These are phyloP conservation scores for Zoanthus solanderi DNA, from an alignment of 92 coral and sea anemone genomes.

Conservation along the genomic window DNA sequence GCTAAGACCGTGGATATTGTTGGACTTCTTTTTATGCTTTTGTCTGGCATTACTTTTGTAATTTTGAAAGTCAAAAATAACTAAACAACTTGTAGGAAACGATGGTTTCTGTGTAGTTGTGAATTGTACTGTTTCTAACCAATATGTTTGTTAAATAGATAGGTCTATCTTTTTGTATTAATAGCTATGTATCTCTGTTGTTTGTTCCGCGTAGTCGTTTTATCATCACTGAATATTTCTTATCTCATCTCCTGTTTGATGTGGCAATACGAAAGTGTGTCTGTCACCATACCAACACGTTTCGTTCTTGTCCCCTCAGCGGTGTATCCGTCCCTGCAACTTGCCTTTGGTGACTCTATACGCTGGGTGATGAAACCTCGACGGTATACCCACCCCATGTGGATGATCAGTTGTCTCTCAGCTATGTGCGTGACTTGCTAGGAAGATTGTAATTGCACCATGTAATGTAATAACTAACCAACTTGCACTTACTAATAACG, in stretches of 20 bases:
- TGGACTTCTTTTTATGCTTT: too few species aligned
- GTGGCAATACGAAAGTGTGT: not conserved
- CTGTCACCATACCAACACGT: constrained; percentile 43
- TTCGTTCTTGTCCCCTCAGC: constrained; percentile 42
- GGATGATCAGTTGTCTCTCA: constrained; percentile 32
- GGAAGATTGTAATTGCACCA: not conserved
- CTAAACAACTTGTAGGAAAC: too few species aligned
- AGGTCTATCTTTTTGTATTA: not conserved
- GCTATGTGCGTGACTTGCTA: constrained; percentile 29
- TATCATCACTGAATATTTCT: not conserved
- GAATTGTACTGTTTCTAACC: not conserved
- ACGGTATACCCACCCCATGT: not conserved
- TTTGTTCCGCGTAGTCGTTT: not conserved
- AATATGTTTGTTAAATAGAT: not conserved
- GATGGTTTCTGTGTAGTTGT: too few species aligned
- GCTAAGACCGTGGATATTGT: too few species aligned
- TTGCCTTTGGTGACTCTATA: constrained; percentile 45
- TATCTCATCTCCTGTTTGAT: not conserved
- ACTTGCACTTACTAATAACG: not conserved
- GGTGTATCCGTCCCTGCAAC: constrained; percentile 36
- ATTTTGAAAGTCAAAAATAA: not conserved
- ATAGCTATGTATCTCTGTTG: not conserved
- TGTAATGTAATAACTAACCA: constrained; percentile 28
- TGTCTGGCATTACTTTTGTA: too few species aligned
- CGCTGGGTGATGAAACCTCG: constrained; percentile 41